Base-by-base conservation (phyloP, 1,140 invertebrate species). In the Thaumatotibia leucotreta region DNA sequence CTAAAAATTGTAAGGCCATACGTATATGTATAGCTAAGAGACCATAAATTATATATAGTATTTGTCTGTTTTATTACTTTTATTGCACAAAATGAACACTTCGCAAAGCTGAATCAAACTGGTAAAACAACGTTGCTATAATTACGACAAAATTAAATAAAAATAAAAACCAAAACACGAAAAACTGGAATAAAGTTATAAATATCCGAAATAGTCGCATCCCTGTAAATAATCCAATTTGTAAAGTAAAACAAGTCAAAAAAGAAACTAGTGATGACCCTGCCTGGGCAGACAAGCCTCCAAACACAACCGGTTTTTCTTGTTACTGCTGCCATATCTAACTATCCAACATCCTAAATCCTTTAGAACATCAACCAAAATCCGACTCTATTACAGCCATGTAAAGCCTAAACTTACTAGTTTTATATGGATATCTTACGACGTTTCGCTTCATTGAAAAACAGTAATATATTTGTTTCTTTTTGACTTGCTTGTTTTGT, bases 221-320 rank as follows among this genome's bases (percentile, higher is more conserved):
- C 52, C 52, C 52, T 58, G 52, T 24, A 27, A 11, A 6, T 58
- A 58, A 27, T 58, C 52, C 52, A 31, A 31, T 58, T 31, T 31
- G 52, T 58, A 27, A 58, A 58, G 29, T 29, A 29, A 58, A 11
- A 31, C 4, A 31, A 58, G n/a, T 29, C 6, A 58, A 58, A 58
- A 58, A 58, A 29, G 1, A 31, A 31, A 5, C 9, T 39, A 11
- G 1, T 67, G 72, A 70, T 68, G 66, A 68, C 72, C 72, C 72
- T 73, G 66, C 29, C 17, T 27, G 54, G 31, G 52, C 61, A 64
- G 78, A 64, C 80, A 77, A 79, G 80, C 80, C 80, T 82, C 80
- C 76, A 61, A 68, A 70, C 67, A 61, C 50, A 64, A 84, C 79
- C 79, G 75, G 82, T 82, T 77, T 63, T 65, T 67, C 74, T 24